Percentiles rank a stretch among this genome's conserved stretches.
Conservation (phyloP, 2,797 vertebrate species). For the Melanogrammus aeglefinus region DNA sequence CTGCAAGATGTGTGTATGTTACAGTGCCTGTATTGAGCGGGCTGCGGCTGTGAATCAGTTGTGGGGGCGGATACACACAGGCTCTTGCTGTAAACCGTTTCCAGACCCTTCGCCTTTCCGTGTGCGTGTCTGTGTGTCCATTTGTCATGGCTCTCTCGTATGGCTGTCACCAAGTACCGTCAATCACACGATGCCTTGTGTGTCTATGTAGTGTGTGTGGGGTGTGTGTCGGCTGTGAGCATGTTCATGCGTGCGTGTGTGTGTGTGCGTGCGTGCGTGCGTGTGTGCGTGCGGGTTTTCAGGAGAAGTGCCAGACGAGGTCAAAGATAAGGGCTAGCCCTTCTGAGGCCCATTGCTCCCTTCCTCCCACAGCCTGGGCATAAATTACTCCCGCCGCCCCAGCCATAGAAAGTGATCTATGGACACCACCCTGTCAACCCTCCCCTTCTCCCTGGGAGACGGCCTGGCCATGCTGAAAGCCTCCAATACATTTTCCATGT, state of each 20-base stretch:
- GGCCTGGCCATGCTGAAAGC: background rate
- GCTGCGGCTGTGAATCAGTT: conserved; percentile 29
- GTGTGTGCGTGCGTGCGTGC: conserved; percentile 14
- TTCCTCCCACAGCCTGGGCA: conserved; percentile 57
- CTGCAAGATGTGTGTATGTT: conserved; percentile 19
- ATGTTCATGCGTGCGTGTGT: conserved; percentile 10
- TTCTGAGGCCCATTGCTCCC: conserved; percentile 60
- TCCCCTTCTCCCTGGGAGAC: conserved; percentile 11
- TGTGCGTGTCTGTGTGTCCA: conserved; percentile 35
- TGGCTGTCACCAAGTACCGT: conserved; percentile 57
- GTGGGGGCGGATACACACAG: conserved; percentile 48
- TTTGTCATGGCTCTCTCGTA: conserved; percentile 60
- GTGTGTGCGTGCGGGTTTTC: conserved; percentile 12
- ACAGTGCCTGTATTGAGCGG: conserved; percentile 26
- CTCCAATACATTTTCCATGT: conserved; percentile 25
- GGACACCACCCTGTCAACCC: conserved; percentile 22
- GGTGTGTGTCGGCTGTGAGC: conserved; percentile 6
- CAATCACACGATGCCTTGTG: conserved; percentile 51
- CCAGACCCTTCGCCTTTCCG: conserved; percentile 25
- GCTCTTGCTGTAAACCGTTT: conserved; percentile 42
- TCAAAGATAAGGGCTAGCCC: conserved; percentile 60
- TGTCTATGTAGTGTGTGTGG: conserved; percentile 6
- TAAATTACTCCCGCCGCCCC: conserved; percentile 60
- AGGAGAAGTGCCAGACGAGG: conserved; percentile 51
- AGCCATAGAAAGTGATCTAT: conserved; percentile 50